Evolutionary conservation across 2,888 invertebrate genomes (phyloP), one percentile per base, ranked within the genome.

Genomic region (Acronicta psi): DNA sequence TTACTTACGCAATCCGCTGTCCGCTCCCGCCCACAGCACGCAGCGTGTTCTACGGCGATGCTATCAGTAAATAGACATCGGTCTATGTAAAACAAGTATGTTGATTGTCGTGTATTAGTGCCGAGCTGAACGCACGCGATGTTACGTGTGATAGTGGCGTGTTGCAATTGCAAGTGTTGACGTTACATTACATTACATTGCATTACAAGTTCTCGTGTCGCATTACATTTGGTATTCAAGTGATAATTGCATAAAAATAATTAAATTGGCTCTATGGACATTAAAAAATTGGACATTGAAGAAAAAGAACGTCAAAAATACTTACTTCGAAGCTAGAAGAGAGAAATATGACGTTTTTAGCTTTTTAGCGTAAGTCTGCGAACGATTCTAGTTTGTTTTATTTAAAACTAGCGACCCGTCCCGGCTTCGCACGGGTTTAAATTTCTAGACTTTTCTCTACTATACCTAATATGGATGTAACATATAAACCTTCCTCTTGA

Each of bases 41-140:
- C 49, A 66, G 14, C 31, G 17, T 62, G 40, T 23, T 29, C 57
- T 34, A 59, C 54, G 23, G 25, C 51, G 45, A 60, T 49, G 18
- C 38, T 41, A 69, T 59, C 57, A 50, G 31, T 23, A 59, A 25
- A 62, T 68, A 53, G 63, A 59, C 59, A 75, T 58, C 43, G 31
- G 53, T 51, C 53, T 58, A 66, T 69, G 75, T 75, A 69, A 56
- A 57, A 75, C 68, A 69, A 63, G 49, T 53, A 53, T 40, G 56
- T 56, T 63, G 73, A 66, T 47, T 49, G 71, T 53, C 60, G 18
- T 50, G 44, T 61, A 61, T 73, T 73, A 71, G 71, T 73, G 65
- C 49, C 29, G 50, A 54, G 17, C 59, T 45, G 57, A 59, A 49
- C 67, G 63, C 74, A 67, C 66, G 65, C 67, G 64, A 77, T 65